Percentiles rank a stretch among this genome's conserved stretches.
Evolutionary conservation across 2,113 vertebrate species (phyloP).

Genomic region (Formicarius rufipectus): DNA sequence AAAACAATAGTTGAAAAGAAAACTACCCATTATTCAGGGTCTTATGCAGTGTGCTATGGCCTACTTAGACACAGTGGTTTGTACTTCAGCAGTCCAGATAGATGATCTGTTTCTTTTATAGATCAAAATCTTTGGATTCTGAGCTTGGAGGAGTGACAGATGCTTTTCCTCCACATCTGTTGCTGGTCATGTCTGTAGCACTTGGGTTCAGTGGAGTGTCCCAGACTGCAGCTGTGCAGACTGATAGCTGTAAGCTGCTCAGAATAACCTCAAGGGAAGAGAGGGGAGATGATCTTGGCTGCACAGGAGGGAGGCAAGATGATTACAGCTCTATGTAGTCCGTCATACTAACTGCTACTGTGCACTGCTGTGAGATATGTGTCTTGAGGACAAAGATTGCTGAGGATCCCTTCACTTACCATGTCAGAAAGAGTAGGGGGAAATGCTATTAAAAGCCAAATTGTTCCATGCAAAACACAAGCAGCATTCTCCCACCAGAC

Average conservation of each 20-base stretch:
- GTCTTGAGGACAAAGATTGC: background rate
- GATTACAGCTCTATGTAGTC: background rate
- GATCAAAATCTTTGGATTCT: background rate
- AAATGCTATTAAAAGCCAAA: background rate
- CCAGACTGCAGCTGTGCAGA: background rate
- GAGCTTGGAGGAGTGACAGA: background rate
- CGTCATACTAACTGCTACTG: background rate
- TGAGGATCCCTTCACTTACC: background rate
- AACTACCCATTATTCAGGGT: background rate
- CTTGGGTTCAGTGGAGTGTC: background rate
- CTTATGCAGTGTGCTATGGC: background rate
- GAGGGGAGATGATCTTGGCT: background rate
- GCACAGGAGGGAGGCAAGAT: background rate
- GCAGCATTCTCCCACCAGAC: background rate
- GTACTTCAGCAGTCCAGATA: background rate
- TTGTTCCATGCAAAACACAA: background rate
- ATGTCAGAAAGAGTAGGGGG: background rate
- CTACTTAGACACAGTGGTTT: background rate
- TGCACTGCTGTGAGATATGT: background rate
- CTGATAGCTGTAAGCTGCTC: background rate
- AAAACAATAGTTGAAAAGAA: background rate
- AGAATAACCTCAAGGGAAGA: background rate
- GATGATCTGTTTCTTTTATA: background rate
- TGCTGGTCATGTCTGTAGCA: accelerated
- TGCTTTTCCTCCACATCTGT: background rate